Conservation (phyloP, 2,888 invertebrate species). For the Druceiella hillmani region DNA sequence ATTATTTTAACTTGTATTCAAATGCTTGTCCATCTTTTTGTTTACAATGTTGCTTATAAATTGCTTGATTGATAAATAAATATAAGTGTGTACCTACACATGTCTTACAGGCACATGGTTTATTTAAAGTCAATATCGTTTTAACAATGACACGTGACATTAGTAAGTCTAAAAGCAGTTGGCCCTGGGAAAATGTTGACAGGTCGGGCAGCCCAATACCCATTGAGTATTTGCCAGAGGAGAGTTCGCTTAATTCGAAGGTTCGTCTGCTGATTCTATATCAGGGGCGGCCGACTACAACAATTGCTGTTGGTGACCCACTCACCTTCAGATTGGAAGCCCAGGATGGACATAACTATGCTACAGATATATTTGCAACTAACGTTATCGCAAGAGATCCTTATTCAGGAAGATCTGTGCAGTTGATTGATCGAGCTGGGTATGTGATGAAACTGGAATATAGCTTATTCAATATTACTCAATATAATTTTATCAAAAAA, state of each 20-base stretch:
- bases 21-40: too few species aligned
- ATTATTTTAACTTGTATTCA: too few species aligned
- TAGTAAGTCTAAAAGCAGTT: constrained; percentile 44
- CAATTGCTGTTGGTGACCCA: constrained; percentile 90
- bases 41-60: too few species aligned
- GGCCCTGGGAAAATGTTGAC: constrained; percentile 45
- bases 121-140: constrained; percentile 38
- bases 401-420: constrained; percentile 84
- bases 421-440: constrained; percentile 86
- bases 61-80: too few species aligned
- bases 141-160: constrained; percentile 23
- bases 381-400: constrained; percentile 91
- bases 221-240: constrained; percentile 87
- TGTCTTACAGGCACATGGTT: constrained; percentile 24
- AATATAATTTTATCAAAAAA: too few species aligned
- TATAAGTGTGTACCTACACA: not conserved
- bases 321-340: constrained; percentile 84
- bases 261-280: constrained; percentile 81
- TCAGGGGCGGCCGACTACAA: constrained; percentile 86
- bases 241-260: constrained; percentile 84
- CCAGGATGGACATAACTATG: constrained; percentile 83
- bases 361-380: constrained; percentile 86
- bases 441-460: constrained; percentile 34
- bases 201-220: constrained; percentile 90
- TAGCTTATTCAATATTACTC: not conserved